These are phyloP conservation scores for Melanotaenia boesemani DNA, from an alignment of 2,797 vertebrate genomes.

Conservation along the genomic window DNA sequence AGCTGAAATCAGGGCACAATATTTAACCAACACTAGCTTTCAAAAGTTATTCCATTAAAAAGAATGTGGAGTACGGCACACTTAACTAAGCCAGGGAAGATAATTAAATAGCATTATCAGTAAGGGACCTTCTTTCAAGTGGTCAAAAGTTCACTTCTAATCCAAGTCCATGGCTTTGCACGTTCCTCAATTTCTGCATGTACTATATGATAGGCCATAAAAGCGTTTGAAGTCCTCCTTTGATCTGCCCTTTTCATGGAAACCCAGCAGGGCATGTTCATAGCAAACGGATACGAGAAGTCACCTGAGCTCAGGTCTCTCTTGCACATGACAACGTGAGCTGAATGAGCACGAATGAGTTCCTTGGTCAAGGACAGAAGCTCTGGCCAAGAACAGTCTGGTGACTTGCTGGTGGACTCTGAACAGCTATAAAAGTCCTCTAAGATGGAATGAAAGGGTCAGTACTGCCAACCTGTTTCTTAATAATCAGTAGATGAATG, in stretches of 20 bases:
- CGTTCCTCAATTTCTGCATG: constrained; percentile 16
- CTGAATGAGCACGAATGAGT: constrained; percentile 47
- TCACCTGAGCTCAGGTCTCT: constrained; percentile 66
- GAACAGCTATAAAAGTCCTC: constrained; percentile 51
- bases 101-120: constrained; percentile 65
- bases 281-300: constrained; percentile 52
- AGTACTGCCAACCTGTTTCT: neutral
- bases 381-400: constrained; percentile 15
- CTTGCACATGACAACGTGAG: constrained; percentile 32
- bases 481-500: neutral
- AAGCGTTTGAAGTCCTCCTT: constrained; percentile 51
- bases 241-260: constrained; percentile 43
- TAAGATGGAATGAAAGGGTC: neutral
- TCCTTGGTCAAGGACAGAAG: constrained; percentile 52
- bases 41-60: constrained; percentile 11
- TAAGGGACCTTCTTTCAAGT: constrained; percentile 22
- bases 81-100: constrained; percentile 29
- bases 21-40: constrained; percentile 9
- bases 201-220: constrained; percentile 53
- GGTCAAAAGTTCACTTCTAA: constrained; percentile 67
- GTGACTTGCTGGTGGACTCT: constrained; percentile 44
- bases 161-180: constrained; percentile 43
- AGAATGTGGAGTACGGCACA: constrained; percentile 22
- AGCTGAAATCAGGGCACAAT: neutral
- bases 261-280: constrained; percentile 56